phyloP scores from a whole-genome alignment of 2,113 vertebrate species.

The Lampris megalopsis region DNA sequence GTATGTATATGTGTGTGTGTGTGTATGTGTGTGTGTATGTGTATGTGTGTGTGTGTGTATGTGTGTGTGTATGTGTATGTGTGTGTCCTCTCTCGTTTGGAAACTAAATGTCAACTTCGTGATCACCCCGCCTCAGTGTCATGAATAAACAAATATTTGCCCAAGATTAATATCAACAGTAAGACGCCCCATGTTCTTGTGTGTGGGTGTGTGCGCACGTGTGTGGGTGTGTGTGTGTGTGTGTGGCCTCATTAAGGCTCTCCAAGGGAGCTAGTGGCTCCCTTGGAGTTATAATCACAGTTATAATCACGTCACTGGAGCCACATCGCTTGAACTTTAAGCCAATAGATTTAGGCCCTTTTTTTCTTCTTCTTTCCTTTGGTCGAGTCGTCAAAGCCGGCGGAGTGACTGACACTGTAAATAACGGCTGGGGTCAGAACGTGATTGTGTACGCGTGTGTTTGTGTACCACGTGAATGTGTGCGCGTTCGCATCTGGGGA shows the following conservation, averaged over 20 bases:
- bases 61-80: background rate
- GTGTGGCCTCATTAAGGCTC: slow-evolving; percentile 18
- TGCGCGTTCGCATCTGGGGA: slow-evolving; percentile 11
- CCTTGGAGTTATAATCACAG: slow-evolving; percentile 4
- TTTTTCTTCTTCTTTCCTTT: slow-evolving; percentile 9
- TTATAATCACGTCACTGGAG: no score
- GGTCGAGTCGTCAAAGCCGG: slow-evolving; percentile 4
- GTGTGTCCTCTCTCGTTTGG: background rate
- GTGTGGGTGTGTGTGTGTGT: slow-evolving; percentile 13
- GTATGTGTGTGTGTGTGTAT: background rate
- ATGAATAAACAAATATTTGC: slow-evolving; percentile 36
- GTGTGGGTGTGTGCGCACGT: background rate
- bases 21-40: background rate
- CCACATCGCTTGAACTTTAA: background rate
- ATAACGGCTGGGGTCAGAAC: slow-evolving; percentile 1
- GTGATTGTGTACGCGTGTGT: slow-evolving; percentile 2
- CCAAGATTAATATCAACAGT: slow-evolving; percentile 6
- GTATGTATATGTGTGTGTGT: background rate
- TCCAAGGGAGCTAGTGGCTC: background rate
- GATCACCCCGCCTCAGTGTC: slow-evolving; percentile 11
- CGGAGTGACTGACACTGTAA: slow-evolving; percentile 12
- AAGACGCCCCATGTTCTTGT: background rate
- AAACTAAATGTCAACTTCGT: slow-evolving; percentile 25
- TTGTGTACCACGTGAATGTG: background rate
- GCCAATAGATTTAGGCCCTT: background rate